Evolutionary conservation across 2,888 invertebrate genomes (phyloP), one percentile per base, ranked within the genome.

Genomic region (Ischnus inquisitorius): DNA sequence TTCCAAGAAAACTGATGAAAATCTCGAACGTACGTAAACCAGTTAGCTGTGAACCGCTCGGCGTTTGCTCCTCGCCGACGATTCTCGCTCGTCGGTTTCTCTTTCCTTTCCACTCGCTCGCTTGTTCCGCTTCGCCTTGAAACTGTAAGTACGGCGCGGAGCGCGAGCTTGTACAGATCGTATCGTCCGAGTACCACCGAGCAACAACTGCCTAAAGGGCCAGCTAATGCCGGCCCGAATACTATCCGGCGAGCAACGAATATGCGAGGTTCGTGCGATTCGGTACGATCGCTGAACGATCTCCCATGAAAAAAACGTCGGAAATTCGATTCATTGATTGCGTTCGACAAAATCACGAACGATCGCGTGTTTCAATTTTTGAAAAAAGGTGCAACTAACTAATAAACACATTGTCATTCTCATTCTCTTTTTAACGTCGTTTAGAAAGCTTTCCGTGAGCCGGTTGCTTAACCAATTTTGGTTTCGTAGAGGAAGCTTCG

Each of bases 1-100:
- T 92, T 92, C 92, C 89, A 83, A 92, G 92, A 92, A 92, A 92
- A 91, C 90, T 90, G 92, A 92, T 92, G 92, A 91, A 92, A 92
- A 92, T 92, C 92, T 91, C 87, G 80, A 46, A 89, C 90, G 88
- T 89, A 90, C 88, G 90, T 89, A 90, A 92, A 91, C 90, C 92
- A 90, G 91, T 91, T 89, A 90, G 84, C 82, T 48, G 51, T 43
- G 43, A 62, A 60, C 76, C 71, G 43, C 46, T 72, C 76, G 68
- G 68, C 65, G 67, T 79, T 83, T 64, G 74, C 74, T n/a, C 41
- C 48, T 28, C 74, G 67, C 77, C 64, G 34, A 43, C 65, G 74
- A 48, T 69, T 71, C 78, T 81, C 80, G 67, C 64, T 82, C 83
- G 77, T 84, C 34, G 34, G 79, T 78, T 83, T 78, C 75, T 41